Base-by-base conservation (phyloP, 2,797 vertebrate species). In the Danionella dracula region DNA sequence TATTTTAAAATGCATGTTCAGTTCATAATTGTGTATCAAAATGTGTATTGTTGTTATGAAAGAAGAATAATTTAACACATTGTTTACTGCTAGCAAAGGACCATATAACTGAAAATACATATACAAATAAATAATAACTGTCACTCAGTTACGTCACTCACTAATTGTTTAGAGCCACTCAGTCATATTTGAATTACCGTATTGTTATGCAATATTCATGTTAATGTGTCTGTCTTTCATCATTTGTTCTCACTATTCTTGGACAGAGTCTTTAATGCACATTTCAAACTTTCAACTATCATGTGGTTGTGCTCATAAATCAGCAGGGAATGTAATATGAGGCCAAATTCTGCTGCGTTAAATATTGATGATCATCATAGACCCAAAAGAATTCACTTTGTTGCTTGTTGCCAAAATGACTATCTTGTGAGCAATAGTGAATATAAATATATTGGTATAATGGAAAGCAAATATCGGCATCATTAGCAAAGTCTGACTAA, bases 321-420 rank as follows among this genome's bases (percentile, higher is more conserved):
- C 21, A 31, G 9, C 2, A 4, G 8, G 41, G 35, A 15, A 46
- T 64, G 46, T 49, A 27, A 31, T 53, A 20, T 16, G 17, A 64
- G 16, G 48, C 17, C 51, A 53, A 63, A 53, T n/a, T 37, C n/a
- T 21, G 49, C 17, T 32, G 21, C 32, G 17, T 35, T 64, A 54
- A 31, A 42, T 64, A 35, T 64, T 54, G 8, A 64, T 64, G 27
- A 17, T 23, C 10, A 3, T 38, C 41, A 64, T 12, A 49, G 3
- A 63, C 34, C 37, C 16, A 34, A 12, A 53, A 32, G 21, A 13
- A 42, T 41, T 8, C 27, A 12, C 19, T 4, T 19, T 23, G 1
- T 12, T 15, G 12, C 27, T 35, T 13, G 6, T 20, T 17, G n/a
- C 20, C 34, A 51, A 44, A 5, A 12, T 27, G 41, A 4, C 34